Evolutionary conservation across 1,140 invertebrate species (phyloP).

Genomic region (Drosophila ercepeae): DNA sequence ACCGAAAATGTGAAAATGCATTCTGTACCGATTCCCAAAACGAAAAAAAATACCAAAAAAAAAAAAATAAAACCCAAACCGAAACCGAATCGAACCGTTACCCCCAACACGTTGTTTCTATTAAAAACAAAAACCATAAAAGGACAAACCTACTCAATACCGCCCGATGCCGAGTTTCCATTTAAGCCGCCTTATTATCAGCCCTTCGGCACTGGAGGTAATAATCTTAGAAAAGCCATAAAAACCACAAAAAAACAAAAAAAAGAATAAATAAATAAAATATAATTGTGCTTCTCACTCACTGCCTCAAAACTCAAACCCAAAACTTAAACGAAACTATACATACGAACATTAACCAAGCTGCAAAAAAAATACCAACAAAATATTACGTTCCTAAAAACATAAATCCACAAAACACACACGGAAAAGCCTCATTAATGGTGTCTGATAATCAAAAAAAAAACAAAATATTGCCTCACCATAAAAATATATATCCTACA

Average conservation of each 20-base stretch:
- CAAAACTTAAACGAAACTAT: constrained; percentile 39
- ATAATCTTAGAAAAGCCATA: constrained; percentile 58
- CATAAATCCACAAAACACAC: constrained; percentile 21
- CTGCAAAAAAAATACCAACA: constrained; percentile 25
- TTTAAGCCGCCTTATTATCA: constrained; percentile 85
- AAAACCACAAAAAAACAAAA: constrained; percentile 25
- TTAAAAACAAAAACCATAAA: constrained; percentile 64
- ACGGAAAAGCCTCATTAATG: constrained; percentile 43
- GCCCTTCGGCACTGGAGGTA: constrained; percentile 85
- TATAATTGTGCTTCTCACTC: constrained; percentile 55
- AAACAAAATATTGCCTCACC: constrained; percentile 9
- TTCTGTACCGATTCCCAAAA: constrained; percentile 71
- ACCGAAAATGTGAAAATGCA: constrained; percentile 47
- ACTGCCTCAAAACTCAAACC: constrained; percentile 35
- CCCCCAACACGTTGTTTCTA: constrained; percentile 44
- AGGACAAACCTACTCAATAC: constrained; percentile 88
- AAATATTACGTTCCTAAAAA: constrained; percentile 31
- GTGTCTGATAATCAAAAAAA: constrained; percentile 60
- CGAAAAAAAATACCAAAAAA: constrained; percentile 15
- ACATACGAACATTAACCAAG: constrained; percentile 63
- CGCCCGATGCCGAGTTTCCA: constrained; percentile 84
- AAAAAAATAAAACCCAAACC: constrained; percentile 17
- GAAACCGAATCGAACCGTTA: constrained; percentile 21
- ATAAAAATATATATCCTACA: neutral
- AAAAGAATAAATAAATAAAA: constrained; percentile 28